Evolutionary conservation across 2,797 vertebrate species (phyloP), one percentile per base, ranked within the genome.

Genomic region (Periophthalmus magnuspinnatus): DNA sequence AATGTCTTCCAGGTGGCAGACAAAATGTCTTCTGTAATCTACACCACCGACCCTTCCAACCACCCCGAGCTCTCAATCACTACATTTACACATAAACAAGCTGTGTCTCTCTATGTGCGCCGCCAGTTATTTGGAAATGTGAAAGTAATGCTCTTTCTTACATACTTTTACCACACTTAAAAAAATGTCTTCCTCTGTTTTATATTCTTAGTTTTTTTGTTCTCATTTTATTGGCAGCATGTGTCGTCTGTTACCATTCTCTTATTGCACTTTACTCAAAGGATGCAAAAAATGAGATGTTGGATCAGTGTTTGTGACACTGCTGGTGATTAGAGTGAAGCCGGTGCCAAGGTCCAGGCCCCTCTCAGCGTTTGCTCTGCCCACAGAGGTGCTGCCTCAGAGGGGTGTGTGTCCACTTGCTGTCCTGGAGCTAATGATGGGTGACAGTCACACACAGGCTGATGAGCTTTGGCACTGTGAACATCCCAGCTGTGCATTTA

Each of bases 401-500:
- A 45, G 72, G 86, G 84, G 47, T 70, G 82, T 78, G 80, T 86
- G 79, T 71, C 86, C 74, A 85, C 80, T 79, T 65, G 66, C 76
- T 60, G 60, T 83, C 89, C 91, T 89, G 83, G 89, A 90, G 84
- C 79, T 93, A 93, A 92, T 87, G 78, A 80, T 68, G 79, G 90
- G 85, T 86, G 87, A 94, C 82, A 89, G 80, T 81, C 89, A 90
- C 89, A 94, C 92, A 93, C 92, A 33, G 70, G 90, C 84, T 91
- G 90, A 94, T 92, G 89, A 77, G 89, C 90, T 93, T 92, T 94
- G 95, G 95, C 93, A 93, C 91, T 68, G 86, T 77, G 81, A 92
- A 91, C 88, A 92, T 89, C 93, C 92, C 94, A 94, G 94, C 94
- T 95, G 94, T 92, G 93, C 83, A 95, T 95, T 95, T 96, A 92